These are phyloP conservation scores for Acromyrmex echinatior DNA, from an alignment of 1,140 invertebrate species.

Conservation along the genomic window DNA sequence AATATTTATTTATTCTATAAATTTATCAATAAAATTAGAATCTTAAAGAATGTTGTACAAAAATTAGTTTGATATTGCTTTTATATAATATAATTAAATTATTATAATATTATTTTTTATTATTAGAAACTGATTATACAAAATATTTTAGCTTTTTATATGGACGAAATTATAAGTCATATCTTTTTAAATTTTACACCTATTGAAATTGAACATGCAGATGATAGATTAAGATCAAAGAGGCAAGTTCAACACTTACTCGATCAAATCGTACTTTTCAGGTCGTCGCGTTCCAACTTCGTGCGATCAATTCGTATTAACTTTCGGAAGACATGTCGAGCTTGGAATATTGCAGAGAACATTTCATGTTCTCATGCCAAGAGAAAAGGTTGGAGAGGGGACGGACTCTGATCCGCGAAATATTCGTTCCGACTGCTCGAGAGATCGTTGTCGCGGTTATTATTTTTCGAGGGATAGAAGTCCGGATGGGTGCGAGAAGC, in stretches of 20 bases:
- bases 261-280: slow-evolving; percentile 24
- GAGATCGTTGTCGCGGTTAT: slow-evolving; percentile 72
- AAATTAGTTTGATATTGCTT: not conserved
- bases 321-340: slow-evolving; percentile 2
- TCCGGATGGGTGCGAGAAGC: slow-evolving; percentile 19
- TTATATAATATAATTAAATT: slow-evolving; percentile 4
- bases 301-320: slow-evolving; percentile 48
- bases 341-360: slow-evolving; percentile 59
- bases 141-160: not conserved
- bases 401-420: slow-evolving; percentile 67
- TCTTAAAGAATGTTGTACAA: not conserved
- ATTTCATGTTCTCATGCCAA: slow-evolving; percentile 28
- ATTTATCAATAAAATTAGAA: slow-evolving; percentile 7
- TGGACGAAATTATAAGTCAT: not conserved
- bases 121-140: not conserved
- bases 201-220: not conserved
- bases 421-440: slow-evolving; percentile 69
- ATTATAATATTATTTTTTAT: slow-evolving; percentile 10
- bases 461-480: slow-evolving; percentile 64
- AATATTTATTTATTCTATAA: not conserved
- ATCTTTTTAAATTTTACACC: not conserved
- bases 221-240: slow-evolving; percentile 22
- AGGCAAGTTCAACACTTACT: slow-evolving; percentile 3
- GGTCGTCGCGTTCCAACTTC: slow-evolving; percentile 28
- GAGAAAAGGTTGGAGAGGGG: slow-evolving; percentile 31